Percentiles rank a stretch among this genome's conserved stretches.
phyloP scores from a whole-genome alignment of 2,113 vertebrate genomes.

The Chamaetylas fuelleborni region DNA sequence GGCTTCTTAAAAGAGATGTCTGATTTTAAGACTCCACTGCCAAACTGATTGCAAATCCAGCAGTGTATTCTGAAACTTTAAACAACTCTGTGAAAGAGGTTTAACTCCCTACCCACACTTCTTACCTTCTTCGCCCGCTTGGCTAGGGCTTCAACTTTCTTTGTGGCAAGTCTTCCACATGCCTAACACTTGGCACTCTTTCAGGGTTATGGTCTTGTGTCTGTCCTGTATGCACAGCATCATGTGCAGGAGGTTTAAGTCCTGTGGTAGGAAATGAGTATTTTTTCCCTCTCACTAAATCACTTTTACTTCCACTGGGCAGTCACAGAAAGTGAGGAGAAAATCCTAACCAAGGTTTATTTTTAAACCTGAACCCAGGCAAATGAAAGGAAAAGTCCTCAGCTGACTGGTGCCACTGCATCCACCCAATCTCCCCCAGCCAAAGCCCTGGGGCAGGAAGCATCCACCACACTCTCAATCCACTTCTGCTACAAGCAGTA shows the following conservation, averaged over 20 bases:
- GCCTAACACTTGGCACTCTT: background rate
- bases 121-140: background rate
- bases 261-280: slow-evolving; percentile 30
- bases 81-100: slow-evolving; percentile 39
- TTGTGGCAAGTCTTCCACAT: background rate
- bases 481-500: background rate
- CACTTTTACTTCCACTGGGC: background rate
- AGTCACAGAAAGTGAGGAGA: background rate
- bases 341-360: background rate
- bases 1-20: slow-evolving; percentile 52
- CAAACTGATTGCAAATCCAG: slow-evolving; percentile 68
- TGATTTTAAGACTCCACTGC: background rate
- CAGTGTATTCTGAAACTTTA: slow-evolving; percentile 35
- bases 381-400: background rate
- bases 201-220: background rate
- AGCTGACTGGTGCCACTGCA: background rate
- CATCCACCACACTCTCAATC: background rate
- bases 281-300: slow-evolving; percentile 39
- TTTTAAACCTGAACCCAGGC: background rate
- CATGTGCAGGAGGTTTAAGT: background rate
- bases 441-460: background rate
- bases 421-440: accelerated
- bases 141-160: background rate
- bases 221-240: accelerated
- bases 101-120: slow-evolving; percentile 12